Conservation (phyloP, 2,888 invertebrate genomes). For the Patella ulyssiponensis region DNA sequence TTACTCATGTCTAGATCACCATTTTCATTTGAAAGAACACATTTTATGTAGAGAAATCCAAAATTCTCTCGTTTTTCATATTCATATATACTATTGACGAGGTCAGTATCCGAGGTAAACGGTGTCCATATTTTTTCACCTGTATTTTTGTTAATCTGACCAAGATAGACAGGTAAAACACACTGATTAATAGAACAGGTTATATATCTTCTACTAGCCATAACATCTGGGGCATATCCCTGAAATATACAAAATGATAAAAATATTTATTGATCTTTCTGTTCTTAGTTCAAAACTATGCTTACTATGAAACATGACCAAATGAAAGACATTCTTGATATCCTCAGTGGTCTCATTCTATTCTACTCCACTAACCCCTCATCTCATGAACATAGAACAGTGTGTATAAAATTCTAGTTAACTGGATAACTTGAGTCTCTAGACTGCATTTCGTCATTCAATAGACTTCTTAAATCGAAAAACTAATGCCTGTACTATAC, state of each 20-base stretch:
- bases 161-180: slow-evolving; percentile 21
- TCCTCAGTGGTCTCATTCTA: too few relatives aligned
- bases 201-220: background rate
- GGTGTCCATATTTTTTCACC: slow-evolving; percentile 24
- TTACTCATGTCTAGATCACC: background rate
- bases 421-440: slow-evolving; percentile 44
- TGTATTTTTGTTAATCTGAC: slow-evolving; percentile 19
- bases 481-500: too few relatives aligned
- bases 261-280: slow-evolving; percentile 10
- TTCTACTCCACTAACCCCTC: too few relatives aligned
- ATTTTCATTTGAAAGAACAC: background rate
- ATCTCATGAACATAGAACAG: too few relatives aligned
- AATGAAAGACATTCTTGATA: too few relatives aligned
- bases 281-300: slow-evolving; percentile 3
- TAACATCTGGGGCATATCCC: background rate
- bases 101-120: slow-evolving; percentile 12
- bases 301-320: background rate
- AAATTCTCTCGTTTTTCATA: slow-evolving; percentile 16
- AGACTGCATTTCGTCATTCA: slow-evolving; percentile 56
- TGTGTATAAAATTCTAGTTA: background rate
- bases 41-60: slow-evolving; percentile 41
- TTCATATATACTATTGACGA: background rate
- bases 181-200: slow-evolving; percentile 28
- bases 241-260: slow-evolving; percentile 21
- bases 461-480: too few relatives aligned